Base-by-base conservation (phyloP, 35 echinoderm and acorn worm species). In the Ptychodera flava region DNA sequence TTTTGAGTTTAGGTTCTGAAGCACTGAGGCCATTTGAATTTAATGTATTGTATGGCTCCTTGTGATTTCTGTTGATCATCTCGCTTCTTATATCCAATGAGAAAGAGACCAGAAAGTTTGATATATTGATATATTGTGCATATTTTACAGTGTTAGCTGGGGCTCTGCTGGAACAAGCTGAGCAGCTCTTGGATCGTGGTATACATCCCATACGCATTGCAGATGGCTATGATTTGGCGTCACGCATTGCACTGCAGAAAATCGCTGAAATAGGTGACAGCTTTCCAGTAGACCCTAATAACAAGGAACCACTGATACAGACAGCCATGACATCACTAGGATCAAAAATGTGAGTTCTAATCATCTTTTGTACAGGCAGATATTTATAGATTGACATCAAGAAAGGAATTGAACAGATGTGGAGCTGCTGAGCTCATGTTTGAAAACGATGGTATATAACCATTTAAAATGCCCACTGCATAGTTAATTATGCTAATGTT, bases 281-380 rank as follows among this genome's bases (percentile, higher is more conserved):
- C 77, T 98, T 93, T 84, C 90, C 89, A 36, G 93, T 98, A 33
- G 87, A 36, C 37, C 82, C 87, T 53, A 88, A 94, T 38, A 91
- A 98, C 87, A 76, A 94, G n/a, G 95, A 94, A 75, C 90, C 95
- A 15, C 92, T 98, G 0, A 88, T 98, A 34, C 79, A 92, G 79
- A 94, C 90, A 37, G 95, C 95, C 16, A 98, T 94, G 95, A 98
- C 95, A 77, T 94, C 95, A 77, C 86, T 98, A 35, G 90, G 95
- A 38, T 97, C 95, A 31, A 97, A 97, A 93, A 97, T 97, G 95
- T 97, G 86, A 93, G 89, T 93, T 28, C 35, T 84, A 29, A 84
- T 84, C 1, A 30, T 29, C 32, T 81, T 15, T 27, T 29, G 80
- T 15, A 15, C 15, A 12, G 16, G 15, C 27, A 77, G 29, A 77